Percentiles rank a stretch among this genome's conserved stretches.
phyloP scores from a whole-genome alignment of 2,888 invertebrate species.

The Laspeyria flexula region DNA sequence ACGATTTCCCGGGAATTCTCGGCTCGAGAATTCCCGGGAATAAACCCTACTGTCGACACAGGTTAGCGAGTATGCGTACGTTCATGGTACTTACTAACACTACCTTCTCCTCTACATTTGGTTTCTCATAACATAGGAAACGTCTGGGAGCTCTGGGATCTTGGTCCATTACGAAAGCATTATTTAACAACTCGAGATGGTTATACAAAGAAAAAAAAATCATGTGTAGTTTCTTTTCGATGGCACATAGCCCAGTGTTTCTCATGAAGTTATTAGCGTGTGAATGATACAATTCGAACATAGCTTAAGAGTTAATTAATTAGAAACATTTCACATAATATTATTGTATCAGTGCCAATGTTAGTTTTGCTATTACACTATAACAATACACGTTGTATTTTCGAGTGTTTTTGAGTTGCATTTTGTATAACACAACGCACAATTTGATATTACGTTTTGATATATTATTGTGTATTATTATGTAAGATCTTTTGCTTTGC shows the following conservation, averaged over 20 bases:
- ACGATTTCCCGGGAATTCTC: too few species aligned
- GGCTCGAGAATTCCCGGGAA: too few species aligned
- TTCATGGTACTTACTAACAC: too few species aligned
- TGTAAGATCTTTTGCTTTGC: too few species aligned
- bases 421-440: background rate
- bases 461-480: too few species aligned
- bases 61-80: too few species aligned
- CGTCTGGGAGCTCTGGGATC: background rate
- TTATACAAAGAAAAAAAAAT: slow-evolving; percentile 1
- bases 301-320: slow-evolving; percentile 33
- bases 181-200: background rate
- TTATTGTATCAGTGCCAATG: slow-evolving; percentile 2
- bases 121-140: too few species aligned
- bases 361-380: slow-evolving; percentile 1
- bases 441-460: too few species aligned
- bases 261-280: slow-evolving; percentile 42
- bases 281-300: slow-evolving; percentile 36
- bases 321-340: slow-evolving; percentile 20
- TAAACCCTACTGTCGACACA: too few species aligned
- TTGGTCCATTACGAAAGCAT: background rate
- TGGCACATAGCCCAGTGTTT: slow-evolving; percentile 38
- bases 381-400: background rate
- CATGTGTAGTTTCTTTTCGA: slow-evolving; percentile 34
- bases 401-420: background rate
- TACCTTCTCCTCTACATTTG: too few species aligned